Base-by-base conservation (phyloP, 2,113 vertebrate genomes). In the Irena cyanogastra region DNA sequence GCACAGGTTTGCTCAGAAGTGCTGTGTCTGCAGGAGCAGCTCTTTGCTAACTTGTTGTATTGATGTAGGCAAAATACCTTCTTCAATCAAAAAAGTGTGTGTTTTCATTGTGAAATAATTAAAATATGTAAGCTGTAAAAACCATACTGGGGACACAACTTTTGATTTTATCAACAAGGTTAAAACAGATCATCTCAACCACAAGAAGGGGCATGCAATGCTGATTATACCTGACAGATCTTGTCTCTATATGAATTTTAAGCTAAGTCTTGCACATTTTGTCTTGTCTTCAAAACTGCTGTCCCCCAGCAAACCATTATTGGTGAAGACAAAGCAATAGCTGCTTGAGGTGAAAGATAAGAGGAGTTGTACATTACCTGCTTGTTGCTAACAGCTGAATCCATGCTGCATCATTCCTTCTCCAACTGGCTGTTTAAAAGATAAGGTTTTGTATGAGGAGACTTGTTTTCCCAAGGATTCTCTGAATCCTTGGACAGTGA, bases 61-160 rank as follows among this genome's bases (percentile, higher is more conserved):
- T 90, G 83, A 28, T 78, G 44, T 21, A 63, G 79, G 26, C 42
- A 77, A 76, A 90, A 59, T 50, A 77, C 5, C 41, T 57, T 64
- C 66, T 76, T 56, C 0, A 0, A 31, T 81, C 61, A 64, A 87
- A 94, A 89, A 60, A 61, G 3, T 2, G 4, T 24, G 3, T 0
- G 0, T 39, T 85, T 90, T 60, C 44, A 28, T 52, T 47, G n/a
- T 56, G 84, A 87, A 95, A 52, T 53, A 56, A 78, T 78, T 66
- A 63, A 39, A 59, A n/a, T 52, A 44, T 28, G 5, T 57, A 79
- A 79, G 49, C 75, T 64, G 28, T n/a, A 64, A 60, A 91, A 87
- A 76, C 21, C 4, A 1, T 13, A 41, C 37, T 19, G 57, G 28
- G 75, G 75, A 87, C 49, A 27, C 20, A n/a, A 47, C 19, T 68